Percentiles rank a stretch among this genome's conserved stretches.
phyloP scores from a whole-genome alignment of 1,140 invertebrate species.

The Drosophila sturtevanti region DNA sequence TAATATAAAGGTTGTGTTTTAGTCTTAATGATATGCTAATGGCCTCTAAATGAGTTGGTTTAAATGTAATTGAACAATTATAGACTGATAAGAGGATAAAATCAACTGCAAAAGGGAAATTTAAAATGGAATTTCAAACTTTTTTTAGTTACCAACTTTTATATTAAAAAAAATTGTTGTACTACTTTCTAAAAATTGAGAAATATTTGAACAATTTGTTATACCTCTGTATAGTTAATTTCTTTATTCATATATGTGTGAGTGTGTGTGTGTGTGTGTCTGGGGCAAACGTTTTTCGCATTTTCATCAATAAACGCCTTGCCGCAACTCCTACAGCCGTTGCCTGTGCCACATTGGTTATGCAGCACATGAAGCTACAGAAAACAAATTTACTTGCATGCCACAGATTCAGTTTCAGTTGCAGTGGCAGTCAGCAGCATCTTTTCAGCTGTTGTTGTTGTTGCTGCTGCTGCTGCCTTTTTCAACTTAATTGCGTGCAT shows the following conservation, averaged over 20 bases:
- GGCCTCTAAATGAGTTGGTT: constrained; percentile 49
- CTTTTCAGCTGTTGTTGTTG: constrained; percentile 11
- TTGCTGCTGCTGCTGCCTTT: constrained; percentile 15
- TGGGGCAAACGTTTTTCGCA: constrained; percentile 23
- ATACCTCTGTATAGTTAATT: constrained; percentile 50
- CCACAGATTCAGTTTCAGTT: constrained; percentile 58
- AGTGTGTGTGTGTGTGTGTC: constrained; percentile 18
- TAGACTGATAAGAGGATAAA: constrained; percentile 44
- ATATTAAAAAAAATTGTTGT: not conserved
- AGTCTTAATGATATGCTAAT: constrained; percentile 71
- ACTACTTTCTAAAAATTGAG: constrained; percentile 35
- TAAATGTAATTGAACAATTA: constrained; percentile 65
- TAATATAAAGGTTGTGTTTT: constrained; percentile 52
- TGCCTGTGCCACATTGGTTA: constrained; percentile 48
- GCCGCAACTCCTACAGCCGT: constrained; percentile 12
- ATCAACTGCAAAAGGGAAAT: not conserved
- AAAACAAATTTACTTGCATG: constrained; percentile 77
- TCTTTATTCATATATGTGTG: constrained; percentile 72
- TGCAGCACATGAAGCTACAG: constrained; percentile 64
- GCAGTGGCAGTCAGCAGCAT: constrained; percentile 1
- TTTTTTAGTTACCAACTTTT: not conserved
- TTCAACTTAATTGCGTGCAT: constrained; percentile 75
- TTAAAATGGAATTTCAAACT: not conserved
- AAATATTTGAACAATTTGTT: constrained; percentile 40
- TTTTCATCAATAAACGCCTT: constrained; percentile 47